These are phyloP conservation scores for Mythimna ferrago DNA, from an alignment of 2,888 invertebrate genomes.

Conservation along the genomic window DNA sequence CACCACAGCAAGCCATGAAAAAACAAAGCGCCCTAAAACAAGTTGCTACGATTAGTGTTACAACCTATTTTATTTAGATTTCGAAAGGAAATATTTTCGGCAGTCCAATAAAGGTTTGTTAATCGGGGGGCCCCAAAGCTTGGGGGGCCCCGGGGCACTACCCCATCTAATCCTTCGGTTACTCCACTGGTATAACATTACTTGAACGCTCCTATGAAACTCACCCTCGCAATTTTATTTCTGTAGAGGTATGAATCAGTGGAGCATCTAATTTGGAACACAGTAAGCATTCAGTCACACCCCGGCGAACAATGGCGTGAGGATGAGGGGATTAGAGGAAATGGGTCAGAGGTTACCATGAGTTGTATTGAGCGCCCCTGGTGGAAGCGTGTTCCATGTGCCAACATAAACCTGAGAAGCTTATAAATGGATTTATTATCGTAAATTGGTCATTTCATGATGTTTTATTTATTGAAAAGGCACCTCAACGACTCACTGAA, in stretches of 20 bases:
- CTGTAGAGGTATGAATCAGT: conserved; percentile 34
- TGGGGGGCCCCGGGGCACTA: no score
- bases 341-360: conserved; percentile 47
- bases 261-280: conserved; percentile 42
- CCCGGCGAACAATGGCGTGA: conserved; percentile 45
- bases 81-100: no score
- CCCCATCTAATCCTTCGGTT: no score
- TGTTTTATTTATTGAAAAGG: no score
- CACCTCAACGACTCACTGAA: no score
- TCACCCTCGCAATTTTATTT: conserved; percentile 41
- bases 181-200: background rate
- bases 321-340: conserved; percentile 51
- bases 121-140: no score
- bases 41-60: no score
- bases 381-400: conserved; percentile 16
- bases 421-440: background rate
- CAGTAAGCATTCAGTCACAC: conserved; percentile 44
- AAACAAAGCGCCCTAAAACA: no score
- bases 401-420: conserved; percentile 4
- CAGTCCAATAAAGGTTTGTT: no score
- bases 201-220: conserved; percentile 10
- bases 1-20: no score
- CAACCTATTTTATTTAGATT: no score
- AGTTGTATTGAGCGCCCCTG: conserved; percentile 31
- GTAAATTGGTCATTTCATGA: no score